phyloP scores from a whole-genome alignment of 2,797 vertebrate genomes.

The Propithecus perrieri region DNA sequence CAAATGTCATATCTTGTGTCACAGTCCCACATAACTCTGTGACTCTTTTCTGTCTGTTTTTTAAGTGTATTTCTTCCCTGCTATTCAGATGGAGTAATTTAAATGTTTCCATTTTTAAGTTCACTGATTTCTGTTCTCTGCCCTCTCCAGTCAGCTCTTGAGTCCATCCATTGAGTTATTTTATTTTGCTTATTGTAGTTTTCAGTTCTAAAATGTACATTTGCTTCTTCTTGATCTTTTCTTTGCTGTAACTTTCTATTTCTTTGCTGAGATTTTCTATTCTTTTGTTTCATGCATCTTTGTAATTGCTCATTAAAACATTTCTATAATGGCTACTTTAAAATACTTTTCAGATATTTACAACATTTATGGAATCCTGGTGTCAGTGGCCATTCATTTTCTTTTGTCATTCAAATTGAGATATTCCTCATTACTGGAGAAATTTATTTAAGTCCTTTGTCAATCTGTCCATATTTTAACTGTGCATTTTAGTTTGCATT shows the following conservation, averaged over 20 bases:
- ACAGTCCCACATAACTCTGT: not conserved
- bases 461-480: constrained; percentile 53
- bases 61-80: not conserved
- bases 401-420: not conserved
- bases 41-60: not conserved
- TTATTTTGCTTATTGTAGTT: not conserved
- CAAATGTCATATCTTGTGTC: not conserved
- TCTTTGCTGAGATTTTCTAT: not conserved
- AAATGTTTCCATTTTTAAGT: not conserved
- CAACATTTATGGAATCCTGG: no score
- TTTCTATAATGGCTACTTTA: not conserved
- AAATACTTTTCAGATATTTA: not conserved
- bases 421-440: not conserved
- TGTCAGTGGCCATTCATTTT: no score
- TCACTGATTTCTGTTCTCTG: not conserved
- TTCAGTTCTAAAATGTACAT: not conserved
- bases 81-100: not conserved
- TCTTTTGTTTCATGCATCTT: not conserved
- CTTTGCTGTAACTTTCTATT: not conserved
- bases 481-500: no score
- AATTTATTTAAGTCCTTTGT: constrained; percentile 68
- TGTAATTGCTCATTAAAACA: not conserved
- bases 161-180: not conserved
- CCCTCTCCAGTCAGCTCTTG: not conserved
- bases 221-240: not conserved